Evolutionary conservation across 2,113 vertebrate species (phyloP), one percentile per base, ranked within the genome.

Genomic region (Ia io): DNA sequence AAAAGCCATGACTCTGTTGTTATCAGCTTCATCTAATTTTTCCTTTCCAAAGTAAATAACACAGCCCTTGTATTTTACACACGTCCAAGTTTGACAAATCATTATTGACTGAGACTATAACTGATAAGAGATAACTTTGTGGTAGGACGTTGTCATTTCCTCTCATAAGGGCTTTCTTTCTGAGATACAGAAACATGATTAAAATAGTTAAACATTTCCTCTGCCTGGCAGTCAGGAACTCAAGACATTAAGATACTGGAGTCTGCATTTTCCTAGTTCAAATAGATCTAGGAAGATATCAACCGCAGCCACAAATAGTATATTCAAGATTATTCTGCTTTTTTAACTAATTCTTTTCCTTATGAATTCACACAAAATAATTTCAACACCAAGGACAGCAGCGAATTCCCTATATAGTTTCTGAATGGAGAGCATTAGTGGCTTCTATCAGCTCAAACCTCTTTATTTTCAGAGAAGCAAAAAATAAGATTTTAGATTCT

Each of bases 331-430:
- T 88, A 88, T 74, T 32, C 47, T 80, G 65, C 71, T 28, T 95
- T 96, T 93, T 97, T 95, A 96, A 95, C 95, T 85, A 94, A 65
- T 92, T 95, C 59, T 90, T 94, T 95, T 96, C 93, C 84, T 93
- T 89, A 93, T 87, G 69, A 86, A 94, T 53, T 73, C 79, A 94
- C 84, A 87, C 37, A 91, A 97, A 96, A 96, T 94, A 94, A 16
- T 63, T 98, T 97, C 98, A 98, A 95, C 98, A 98, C 98, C 98
- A 98, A 90, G 97, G 98, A 98, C 98, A 98, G 98, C 97, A 47
- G 87, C 97, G 77, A 83, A 94, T 91, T 86, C 59, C 44, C 74
- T 53, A 37, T 61, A 85, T 28, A 69, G 63, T 89, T 87, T 92
- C 53, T 78, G 49, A 89, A 63, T 18, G 17, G 56, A 88, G 9